Evolutionary conservation across 2,797 vertebrate species (phyloP).

Genomic region (Phrynocephalus forsythii): DNA sequence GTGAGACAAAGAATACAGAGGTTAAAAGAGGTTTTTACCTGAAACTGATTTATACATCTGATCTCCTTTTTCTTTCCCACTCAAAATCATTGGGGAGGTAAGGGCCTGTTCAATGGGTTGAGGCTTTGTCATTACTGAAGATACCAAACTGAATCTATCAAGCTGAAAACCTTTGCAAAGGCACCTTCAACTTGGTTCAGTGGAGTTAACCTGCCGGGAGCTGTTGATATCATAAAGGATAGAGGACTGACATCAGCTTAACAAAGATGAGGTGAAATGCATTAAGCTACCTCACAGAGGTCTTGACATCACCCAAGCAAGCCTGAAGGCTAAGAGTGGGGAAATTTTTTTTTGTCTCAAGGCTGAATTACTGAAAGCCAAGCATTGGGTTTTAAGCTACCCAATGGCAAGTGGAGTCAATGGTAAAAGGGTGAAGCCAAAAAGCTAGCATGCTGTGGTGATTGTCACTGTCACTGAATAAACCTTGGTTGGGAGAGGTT

Average conservation of each 20-base stretch:
- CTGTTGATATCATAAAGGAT: conserved; percentile 36
- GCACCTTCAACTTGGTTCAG: background rate
- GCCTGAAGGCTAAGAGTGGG: background rate
- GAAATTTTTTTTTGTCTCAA: too few relatives aligned
- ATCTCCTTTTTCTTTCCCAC: conserved; percentile 30
- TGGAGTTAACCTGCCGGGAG: background rate
- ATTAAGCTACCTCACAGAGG: background rate
- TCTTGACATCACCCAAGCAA: background rate
- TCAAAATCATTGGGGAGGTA: conserved; percentile 6
- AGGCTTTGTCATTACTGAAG: conserved; percentile 9
- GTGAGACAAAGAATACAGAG: background rate
- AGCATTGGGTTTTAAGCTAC: too few relatives aligned
- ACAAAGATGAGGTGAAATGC: conserved; percentile 10
- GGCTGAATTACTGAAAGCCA: too few relatives aligned
- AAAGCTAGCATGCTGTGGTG: too few relatives aligned
- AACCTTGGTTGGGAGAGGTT: too few relatives aligned
- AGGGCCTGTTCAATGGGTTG: background rate
- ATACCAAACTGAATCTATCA: background rate
- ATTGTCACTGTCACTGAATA: too few relatives aligned
- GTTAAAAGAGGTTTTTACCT: background rate
- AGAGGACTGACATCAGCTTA: conserved; percentile 27
- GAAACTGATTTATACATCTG: conserved; percentile 28
- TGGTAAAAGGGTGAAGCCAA: too few relatives aligned
- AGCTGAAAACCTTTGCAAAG: conserved; percentile 2
- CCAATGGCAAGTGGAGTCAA: too few relatives aligned